phyloP scores from a whole-genome alignment of 2,888 invertebrate species.

The Anodontia alba region DNA sequence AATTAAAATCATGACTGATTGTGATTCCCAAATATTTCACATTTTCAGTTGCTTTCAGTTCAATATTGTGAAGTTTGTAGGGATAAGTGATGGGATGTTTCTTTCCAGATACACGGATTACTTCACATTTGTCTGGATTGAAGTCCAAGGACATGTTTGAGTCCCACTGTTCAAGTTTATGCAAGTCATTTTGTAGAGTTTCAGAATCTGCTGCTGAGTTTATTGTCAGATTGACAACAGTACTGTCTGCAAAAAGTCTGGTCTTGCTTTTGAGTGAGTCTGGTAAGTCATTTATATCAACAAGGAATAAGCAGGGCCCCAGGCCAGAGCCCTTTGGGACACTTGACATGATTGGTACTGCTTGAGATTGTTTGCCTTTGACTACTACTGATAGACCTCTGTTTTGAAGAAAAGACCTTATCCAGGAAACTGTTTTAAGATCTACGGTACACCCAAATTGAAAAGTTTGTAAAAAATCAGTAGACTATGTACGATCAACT shows the following conservation, averaged over 20 bases:
- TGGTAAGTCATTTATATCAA: constrained; percentile 35
- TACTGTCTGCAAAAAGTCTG: constrained; percentile 44
- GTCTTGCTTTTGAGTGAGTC: constrained; percentile 23
- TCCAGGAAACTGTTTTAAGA: constrained; percentile 19
- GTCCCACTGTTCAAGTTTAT: constrained; percentile 20
- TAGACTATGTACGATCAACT: background rate
- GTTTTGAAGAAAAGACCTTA: constrained; percentile 25
- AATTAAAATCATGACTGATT: constrained; percentile 9
- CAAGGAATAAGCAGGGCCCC: constrained; percentile 33
- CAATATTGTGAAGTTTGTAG: constrained; percentile 13
- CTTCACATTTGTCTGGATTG: constrained; percentile 35
- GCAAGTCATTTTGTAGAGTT: constrained; percentile 22
- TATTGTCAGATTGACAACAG: constrained; percentile 26
- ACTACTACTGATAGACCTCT: constrained; percentile 32
- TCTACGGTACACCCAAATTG: constrained; percentile 13
- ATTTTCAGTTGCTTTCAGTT: constrained; percentile 17
- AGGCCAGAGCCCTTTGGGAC: constrained; percentile 35
- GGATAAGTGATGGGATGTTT: constrained; percentile 12
- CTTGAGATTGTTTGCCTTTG: constrained; percentile 19
- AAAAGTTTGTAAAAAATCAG: constrained; percentile 4
- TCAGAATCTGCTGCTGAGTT: background rate
- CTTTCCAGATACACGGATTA: constrained; percentile 17
- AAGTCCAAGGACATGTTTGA: constrained; percentile 20
- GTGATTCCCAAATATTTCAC: constrained; percentile 20
- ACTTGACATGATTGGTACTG: constrained; percentile 24